Evolutionary conservation across 2,888 invertebrate species (phyloP), one percentile per base, ranked within the genome.

Genomic region (Busseola fusca): DNA sequence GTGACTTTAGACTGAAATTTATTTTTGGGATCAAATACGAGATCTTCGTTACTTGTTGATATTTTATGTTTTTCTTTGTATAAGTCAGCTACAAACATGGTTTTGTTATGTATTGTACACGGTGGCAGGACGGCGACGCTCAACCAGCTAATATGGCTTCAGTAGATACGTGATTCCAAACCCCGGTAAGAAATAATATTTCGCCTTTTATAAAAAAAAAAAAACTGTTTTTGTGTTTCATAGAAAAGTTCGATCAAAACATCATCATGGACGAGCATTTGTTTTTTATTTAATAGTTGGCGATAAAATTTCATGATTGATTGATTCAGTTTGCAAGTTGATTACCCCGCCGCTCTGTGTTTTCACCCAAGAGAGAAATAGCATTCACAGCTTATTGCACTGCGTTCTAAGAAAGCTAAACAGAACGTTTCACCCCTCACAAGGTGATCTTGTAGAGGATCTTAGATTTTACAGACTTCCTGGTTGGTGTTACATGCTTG

Each of bases 401-500:
- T n/a, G 14, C 42, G n/a, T 27, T 56, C 54, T 66, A 10, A 7
- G 40, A 40, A 75, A 69, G 27, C 45, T 27, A 48, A 64, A 54
- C 48, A 67, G 56, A 57, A 78, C 68, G 45, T 73, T 64, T n/a
- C 25, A 21, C 21, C 14, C 48, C 57, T 64, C 56, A 60, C 59
- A 30, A 64, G 59, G 60, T 60, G 12, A 72, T 60, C 21, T 52
- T 25, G 45, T 1, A 27, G 12, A 57, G 62, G 40, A 42, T 68
- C 45, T 45, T 57, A 57, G 16, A 64, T 68, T 64, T 42, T 30
- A n/a, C 34, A 54, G 27, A 77, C 57, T 58, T 58, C 21, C 30
- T 34, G 34, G 52, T 63, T 58, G 18, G 1, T 34, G n/a, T 54
- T 27, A 52, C 42, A 40, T 4, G 45, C n/a, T 34, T 64, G 45